Conservation (phyloP, 2,888 invertebrate genomes). For the Rotaria magnacalcarata region DNA sequence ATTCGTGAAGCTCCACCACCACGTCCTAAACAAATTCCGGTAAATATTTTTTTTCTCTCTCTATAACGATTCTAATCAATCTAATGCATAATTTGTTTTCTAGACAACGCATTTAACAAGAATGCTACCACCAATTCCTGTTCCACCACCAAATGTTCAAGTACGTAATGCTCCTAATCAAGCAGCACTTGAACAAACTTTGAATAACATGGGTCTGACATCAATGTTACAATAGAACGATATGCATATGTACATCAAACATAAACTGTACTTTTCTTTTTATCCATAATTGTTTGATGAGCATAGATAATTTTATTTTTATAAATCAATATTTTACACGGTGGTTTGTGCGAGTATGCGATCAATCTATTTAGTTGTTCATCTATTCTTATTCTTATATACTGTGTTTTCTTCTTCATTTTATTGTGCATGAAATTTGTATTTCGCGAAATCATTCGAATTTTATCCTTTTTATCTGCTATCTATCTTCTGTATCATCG, state of each 20-base stretch:
- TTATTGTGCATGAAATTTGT: not conserved
- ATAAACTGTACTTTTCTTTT: not conserved
- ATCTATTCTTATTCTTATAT: not conserved
- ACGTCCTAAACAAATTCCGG: not conserved
- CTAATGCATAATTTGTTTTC: not conserved
- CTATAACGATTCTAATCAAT: not conserved
- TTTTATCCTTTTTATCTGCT: not conserved
- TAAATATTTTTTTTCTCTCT: not conserved
- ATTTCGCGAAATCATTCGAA: not conserved
- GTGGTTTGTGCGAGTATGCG: slow-evolving; percentile 15
- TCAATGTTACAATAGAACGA: not conserved
- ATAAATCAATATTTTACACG: not conserved
- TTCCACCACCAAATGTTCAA: not conserved
- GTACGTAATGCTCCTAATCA: not conserved
- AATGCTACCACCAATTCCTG: not conserved
- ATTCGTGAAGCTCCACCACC: slow-evolving; percentile 29
- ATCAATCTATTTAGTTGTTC: slow-evolving; percentile 6
- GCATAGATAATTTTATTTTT: slow-evolving; percentile 20
- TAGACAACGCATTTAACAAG: not conserved
- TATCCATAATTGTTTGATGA: not conserved
- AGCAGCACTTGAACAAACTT: not conserved
- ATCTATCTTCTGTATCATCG: not conserved
- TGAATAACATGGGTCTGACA: not conserved
- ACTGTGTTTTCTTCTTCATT: not conserved
- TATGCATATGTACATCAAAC: not conserved